Evolutionary conservation across 2,888 invertebrate genomes (phyloP).

Genomic region (Alloplasta piceator): DNA sequence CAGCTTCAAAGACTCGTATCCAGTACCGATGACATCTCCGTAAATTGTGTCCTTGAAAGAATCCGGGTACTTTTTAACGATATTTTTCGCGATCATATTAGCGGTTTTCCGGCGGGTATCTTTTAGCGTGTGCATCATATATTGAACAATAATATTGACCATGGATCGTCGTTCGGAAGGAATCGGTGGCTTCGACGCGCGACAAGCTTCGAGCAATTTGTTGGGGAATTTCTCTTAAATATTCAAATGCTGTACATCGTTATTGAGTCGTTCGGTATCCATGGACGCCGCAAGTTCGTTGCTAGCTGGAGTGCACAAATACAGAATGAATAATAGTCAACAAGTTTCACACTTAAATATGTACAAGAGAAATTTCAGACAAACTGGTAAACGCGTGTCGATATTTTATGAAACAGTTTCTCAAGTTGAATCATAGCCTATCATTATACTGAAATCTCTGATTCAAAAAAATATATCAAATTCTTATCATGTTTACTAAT

Average conservation of each 20-base stretch:
- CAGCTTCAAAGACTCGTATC: slow-evolving; percentile 25
- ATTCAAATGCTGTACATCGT: slow-evolving; percentile 1
- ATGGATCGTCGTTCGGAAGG: slow-evolving; percentile 24
- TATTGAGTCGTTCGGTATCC: too few species aligned
- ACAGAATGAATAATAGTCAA: too few species aligned
- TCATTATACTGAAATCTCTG: too few species aligned
- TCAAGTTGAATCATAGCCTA: too few species aligned
- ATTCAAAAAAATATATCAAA: too few species aligned
- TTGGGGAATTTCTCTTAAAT: slow-evolving; percentile 22
- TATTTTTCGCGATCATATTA: slow-evolving; percentile 16
- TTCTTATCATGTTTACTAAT: too few species aligned
- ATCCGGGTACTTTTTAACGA: slow-evolving; percentile 28
- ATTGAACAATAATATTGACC: slow-evolving; percentile 33
- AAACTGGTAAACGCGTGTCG: too few species aligned
- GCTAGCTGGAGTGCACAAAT: too few species aligned
- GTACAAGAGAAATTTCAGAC: too few species aligned
- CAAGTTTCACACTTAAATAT: too few species aligned
- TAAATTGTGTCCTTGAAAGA: slow-evolving; percentile 34
- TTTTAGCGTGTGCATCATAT: slow-evolving; percentile 33
- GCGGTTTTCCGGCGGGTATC: slow-evolving; percentile 24
- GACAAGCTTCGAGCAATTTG: slow-evolving; percentile 7
- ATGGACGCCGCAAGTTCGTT: too few species aligned
- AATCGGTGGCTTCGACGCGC: neutral
- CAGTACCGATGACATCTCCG: slow-evolving; percentile 21
- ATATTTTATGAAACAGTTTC: too few species aligned